These are phyloP conservation scores for Melieria omissa DNA, from an alignment of 2,888 invertebrate species.

Conservation along the genomic window DNA sequence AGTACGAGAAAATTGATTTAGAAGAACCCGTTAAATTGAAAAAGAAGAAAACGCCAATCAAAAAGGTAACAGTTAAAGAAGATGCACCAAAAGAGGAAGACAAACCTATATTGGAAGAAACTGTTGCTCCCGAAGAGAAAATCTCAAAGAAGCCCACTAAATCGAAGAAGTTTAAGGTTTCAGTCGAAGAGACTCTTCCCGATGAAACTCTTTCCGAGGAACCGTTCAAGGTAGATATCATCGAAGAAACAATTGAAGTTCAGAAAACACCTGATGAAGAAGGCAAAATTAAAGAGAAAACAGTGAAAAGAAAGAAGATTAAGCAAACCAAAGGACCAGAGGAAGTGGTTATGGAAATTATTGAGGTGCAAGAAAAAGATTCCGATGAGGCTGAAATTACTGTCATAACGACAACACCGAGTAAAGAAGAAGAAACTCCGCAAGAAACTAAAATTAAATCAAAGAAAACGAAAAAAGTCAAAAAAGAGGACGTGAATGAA, in stretches of 20 bases:
- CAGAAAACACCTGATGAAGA: constrained; percentile 55
- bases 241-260: constrained; percentile 59
- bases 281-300: constrained; percentile 61
- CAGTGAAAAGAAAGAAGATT: constrained; percentile 60
- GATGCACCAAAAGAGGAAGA: constrained; percentile 28
- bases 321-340: constrained; percentile 64
- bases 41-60: constrained; percentile 54
- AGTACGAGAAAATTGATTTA: constrained; percentile 66
- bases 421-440: constrained; percentile 48
- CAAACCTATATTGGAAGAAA: constrained; percentile 11
- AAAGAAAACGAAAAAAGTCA: constrained; percentile 62
- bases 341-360: constrained; percentile 66
- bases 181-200: constrained; percentile 45
- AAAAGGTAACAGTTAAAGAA: constrained; percentile 39
- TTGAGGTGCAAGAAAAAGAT: constrained; percentile 66
- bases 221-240: constrained; percentile 49
- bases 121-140: constrained; percentile 41
- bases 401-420: constrained; percentile 50
- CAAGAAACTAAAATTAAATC: constrained; percentile 53
- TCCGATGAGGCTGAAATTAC: constrained; percentile 64
- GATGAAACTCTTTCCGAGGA: constrained; percentile 45
- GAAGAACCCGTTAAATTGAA: constrained; percentile 65
- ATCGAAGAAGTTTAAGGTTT: constrained; percentile 37
- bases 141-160: constrained; percentile 42
- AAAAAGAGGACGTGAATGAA: constrained; percentile 61